Percentiles rank a stretch among this genome's conserved stretches.
These are phyloP conservation scores for Amblyjoppa fuscipennis DNA, from an alignment of 2,888 invertebrate species.

Conservation along the genomic window DNA sequence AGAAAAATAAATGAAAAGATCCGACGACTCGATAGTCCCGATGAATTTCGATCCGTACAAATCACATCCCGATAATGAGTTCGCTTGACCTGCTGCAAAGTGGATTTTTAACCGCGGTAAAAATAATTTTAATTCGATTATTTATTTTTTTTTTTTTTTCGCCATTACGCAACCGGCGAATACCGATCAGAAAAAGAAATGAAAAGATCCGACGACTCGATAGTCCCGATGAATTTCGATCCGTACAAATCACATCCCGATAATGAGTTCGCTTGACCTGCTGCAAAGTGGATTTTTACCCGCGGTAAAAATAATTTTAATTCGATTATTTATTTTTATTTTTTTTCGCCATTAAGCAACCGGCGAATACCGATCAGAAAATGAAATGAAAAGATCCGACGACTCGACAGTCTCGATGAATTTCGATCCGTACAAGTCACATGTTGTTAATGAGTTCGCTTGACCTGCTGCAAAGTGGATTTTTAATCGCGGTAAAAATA, in stretches of 20 bases:
- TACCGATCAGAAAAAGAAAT: neutral
- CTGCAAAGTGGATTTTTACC: neutral
- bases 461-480: neutral
- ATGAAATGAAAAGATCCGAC: no score
- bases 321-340: no score
- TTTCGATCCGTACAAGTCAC: constrained; percentile 27
- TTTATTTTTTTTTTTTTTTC: neutral
- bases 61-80: constrained; percentile 20
- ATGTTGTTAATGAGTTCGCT: constrained; percentile 8
- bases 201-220: constrained; percentile 11
- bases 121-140: neutral
- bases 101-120: neutral
- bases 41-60: constrained; percentile 35
- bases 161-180: constrained; percentile 15
- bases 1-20: neutral
- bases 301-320: neutral
- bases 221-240: constrained; percentile 36
- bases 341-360: constrained; percentile 31
- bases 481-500: neutral
- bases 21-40: constrained; percentile 34
- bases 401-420: constrained; percentile 40
- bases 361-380: neutral
- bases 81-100: neutral
- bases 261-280: neutral
- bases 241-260: constrained; percentile 29